Conservation (phyloP, 2,797 vertebrate species). For the Gouania willdenowi region DNA sequence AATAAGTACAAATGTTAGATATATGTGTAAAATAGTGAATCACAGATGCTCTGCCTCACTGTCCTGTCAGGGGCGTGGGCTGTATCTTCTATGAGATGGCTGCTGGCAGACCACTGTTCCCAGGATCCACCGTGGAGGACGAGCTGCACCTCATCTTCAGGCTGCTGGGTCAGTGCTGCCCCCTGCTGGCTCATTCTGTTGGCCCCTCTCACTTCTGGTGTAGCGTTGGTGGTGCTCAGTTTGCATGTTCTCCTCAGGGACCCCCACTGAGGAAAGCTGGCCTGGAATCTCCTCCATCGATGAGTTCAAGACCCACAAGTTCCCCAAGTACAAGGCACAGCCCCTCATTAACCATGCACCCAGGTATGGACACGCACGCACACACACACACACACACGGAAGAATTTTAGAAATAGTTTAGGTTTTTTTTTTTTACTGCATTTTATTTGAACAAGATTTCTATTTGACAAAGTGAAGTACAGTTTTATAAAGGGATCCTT, state of each 20-base stretch:
- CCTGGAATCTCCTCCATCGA: constrained; percentile 89
- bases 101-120: constrained; percentile 75
- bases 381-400: too few species aligned
- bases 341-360: constrained; percentile 93
- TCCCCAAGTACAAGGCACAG: constrained; percentile 91
- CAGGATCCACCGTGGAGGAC: constrained; percentile 77
- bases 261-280: constrained; percentile 92
- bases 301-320: constrained; percentile 95
- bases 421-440: too few species aligned
- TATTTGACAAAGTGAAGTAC: too few species aligned
- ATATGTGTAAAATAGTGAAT: too few species aligned
- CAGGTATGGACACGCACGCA: too few species aligned
- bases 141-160: constrained; percentile 79
- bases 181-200: constrained; percentile 47
- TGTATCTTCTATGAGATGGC: constrained; percentile 81
- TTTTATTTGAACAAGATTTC: too few species aligned
- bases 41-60: too few species aligned
- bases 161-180: constrained; percentile 72
- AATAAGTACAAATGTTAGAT: too few species aligned
- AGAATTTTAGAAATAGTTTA: too few species aligned
- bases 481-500: too few species aligned
- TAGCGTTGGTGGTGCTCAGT: constrained; percentile 5
- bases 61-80: constrained; percentile 72
- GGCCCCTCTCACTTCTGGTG: constrained; percentile 17
- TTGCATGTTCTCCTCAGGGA: constrained; percentile 75